Conservation (phyloP, 2,888 invertebrate species). For the Pollenia griseotomentosa region DNA sequence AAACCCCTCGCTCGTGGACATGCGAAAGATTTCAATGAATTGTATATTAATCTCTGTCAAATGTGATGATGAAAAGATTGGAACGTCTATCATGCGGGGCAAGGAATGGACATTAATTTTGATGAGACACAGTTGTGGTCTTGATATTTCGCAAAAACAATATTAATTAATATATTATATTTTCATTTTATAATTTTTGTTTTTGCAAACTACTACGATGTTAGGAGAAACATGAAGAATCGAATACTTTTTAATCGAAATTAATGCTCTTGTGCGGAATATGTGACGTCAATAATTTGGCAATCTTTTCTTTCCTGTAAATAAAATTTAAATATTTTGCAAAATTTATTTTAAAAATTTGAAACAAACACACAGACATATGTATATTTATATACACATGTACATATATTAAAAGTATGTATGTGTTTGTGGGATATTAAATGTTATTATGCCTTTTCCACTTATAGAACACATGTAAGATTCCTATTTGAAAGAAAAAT, state of each 20-base stretch:
- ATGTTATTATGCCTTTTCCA: no score
- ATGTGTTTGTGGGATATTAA: neutral
- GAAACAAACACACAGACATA: neutral
- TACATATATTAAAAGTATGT: neutral
- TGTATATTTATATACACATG: no score
- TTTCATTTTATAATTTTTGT: neutral
- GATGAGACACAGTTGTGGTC: slow-evolving; percentile 37
- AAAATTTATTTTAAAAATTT: neutral
- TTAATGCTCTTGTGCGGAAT: neutral
- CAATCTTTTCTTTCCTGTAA: neutral
- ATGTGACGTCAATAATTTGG: neutral
- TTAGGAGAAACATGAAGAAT: slow-evolving; percentile 10
- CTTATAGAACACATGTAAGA: no score
- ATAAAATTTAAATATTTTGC: neutral
- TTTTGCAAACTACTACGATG: slow-evolving; percentile 33
- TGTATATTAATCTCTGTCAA: slow-evolving; percentile 50
- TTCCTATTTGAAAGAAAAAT: no score
- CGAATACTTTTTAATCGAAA: neutral
- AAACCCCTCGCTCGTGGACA: slow-evolving; percentile 14
- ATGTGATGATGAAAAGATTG: slow-evolving; percentile 18
- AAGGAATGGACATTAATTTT: neutral
- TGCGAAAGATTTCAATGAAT: slow-evolving; percentile 53
- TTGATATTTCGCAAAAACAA: slow-evolving; percentile 33
- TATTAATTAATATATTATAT: slow-evolving; percentile 34
- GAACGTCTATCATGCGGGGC: slow-evolving; percentile 23